A percentile compares a stretch with the other conserved stretches of the same genome.
Evolutionary conservation across 2,888 invertebrate species (phyloP).

Genomic region (Urechis unicinctus): DNA sequence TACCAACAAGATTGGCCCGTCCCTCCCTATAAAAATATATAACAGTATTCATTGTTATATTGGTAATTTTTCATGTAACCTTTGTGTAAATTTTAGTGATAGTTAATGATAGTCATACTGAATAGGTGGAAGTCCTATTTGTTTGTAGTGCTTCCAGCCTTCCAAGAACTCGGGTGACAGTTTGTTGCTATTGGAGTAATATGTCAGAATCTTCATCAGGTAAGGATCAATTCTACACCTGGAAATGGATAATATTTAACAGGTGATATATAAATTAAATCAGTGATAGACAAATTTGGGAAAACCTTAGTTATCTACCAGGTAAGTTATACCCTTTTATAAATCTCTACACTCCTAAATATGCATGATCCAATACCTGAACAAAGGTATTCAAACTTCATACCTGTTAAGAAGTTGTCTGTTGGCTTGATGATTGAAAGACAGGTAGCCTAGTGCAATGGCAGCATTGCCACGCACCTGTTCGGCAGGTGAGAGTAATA

Average conservation of each 20-base stretch:
- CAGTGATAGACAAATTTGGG: no score
- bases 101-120: no score
- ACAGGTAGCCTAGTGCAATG: slow-evolving; percentile 46
- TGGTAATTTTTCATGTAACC: no score
- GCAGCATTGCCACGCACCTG: slow-evolving; percentile 44
- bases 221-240: slow-evolving; percentile 30
- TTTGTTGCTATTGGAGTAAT: slow-evolving; percentile 36
- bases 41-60: no score
- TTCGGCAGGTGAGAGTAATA: slow-evolving; percentile 31
- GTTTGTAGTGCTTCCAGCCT: slow-evolving; percentile 41
- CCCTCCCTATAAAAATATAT: slow-evolving; percentile 9
- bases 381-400: no score
- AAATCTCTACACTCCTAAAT: no score
- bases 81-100: no score
- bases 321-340: no score
- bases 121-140: slow-evolving; percentile 18
- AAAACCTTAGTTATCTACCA: no score
- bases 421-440: slow-evolving; percentile 41
- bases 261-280: no score
- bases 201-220: slow-evolving; percentile 40
- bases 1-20: slow-evolving; percentile 6
- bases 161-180: slow-evolving; percentile 40
- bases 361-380: no score
- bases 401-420: slow-evolving; percentile 45
- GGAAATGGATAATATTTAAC: neutral